Evolutionary conservation across 2,888 invertebrate species (phyloP), one percentile per base, ranked within the genome.

Genomic region (Chironomus riparius): DNA sequence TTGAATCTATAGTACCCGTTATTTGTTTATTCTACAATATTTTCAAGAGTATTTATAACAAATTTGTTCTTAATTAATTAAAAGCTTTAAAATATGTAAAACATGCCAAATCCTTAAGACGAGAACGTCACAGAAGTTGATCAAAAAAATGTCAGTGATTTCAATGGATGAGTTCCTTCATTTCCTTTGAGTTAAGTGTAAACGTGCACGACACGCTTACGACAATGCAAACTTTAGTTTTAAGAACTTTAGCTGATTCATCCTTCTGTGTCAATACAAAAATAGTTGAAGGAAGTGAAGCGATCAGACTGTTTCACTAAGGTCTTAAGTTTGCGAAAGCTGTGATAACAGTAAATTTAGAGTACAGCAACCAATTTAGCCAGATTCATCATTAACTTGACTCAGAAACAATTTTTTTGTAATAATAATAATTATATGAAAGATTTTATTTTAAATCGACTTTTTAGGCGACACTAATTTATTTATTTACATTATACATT

Each of bases 131-230:
- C 24, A 4, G 74, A 65, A 22, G 47, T 13, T 38, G 38, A 38
- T 1, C 38, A 38, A 1, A 38, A 38, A 1, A 68, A 68, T 48
- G 48, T 76, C 22, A 62, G 78, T 79, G 73, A 81, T 84, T 77
- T 81, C 80, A 78, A 82, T 83, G 78, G 82, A 82, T 78, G 82
- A 84, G 65, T 84, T 84, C 80, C 79, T 84, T 38, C 82, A 84
- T 77, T 84, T 84, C 80, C 78, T 84, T n/a, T 62, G 84, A 84
- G 80, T 47, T 74, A 3, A 73, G 21, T 28, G 22, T 56, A 2
- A 21, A 83, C 78, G 82, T 84, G 10, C 82, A 84, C 79, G 83
- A 84, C 78, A 82, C 83, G 79, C 83, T 83, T 68, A n/a, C n/a
- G 72, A 28, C 22, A 77, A 77, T n/a, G 61, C 50, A 71, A 62